Conservation (phyloP, 2,797 vertebrate species). For the Myioborus miniatus region DNA sequence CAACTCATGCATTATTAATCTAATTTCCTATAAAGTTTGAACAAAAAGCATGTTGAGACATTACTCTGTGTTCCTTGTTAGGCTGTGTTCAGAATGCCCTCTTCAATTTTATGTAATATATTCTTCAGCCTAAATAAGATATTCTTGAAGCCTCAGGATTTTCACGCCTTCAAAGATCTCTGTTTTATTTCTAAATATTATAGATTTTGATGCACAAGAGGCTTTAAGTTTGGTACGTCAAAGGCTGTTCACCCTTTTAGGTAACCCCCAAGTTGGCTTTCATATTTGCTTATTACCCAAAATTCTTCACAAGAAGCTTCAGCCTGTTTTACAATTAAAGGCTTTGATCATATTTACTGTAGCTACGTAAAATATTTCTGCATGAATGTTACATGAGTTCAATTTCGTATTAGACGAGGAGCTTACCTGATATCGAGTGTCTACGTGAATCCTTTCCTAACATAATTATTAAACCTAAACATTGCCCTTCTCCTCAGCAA, state of each 20-base stretch:
- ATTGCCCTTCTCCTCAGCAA: not conserved
- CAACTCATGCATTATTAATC: constrained; percentile 29
- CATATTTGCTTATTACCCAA: constrained; percentile 51
- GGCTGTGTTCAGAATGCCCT: not conserved
- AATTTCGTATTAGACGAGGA: not conserved
- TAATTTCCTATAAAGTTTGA: constrained; percentile 27
- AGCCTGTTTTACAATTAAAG: constrained; percentile 62
- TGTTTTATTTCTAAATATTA: constrained; percentile 64
- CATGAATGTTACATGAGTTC: constrained; percentile 48
- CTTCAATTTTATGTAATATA: constrained; percentile 34
- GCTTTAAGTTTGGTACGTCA: constrained; percentile 54
- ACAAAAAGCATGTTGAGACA: constrained; percentile 44
- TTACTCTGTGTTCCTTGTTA: constrained; percentile 13
- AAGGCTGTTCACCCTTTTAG: constrained; percentile 55
- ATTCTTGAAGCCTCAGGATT: constrained; percentile 50
- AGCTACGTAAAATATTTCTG: constrained; percentile 41
- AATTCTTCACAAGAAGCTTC: constrained; percentile 47
- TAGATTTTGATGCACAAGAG: constrained; percentile 59
- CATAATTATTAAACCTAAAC: not conserved
- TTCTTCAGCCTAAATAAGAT: constrained; percentile 49
- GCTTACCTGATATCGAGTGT: constrained; percentile 1
- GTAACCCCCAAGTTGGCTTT: constrained; percentile 51
- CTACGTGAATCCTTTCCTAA: not conserved
- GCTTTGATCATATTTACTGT: constrained; percentile 63
- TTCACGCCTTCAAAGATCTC: constrained; percentile 30